Percentiles rank a stretch among this genome's conserved stretches.
phyloP scores from a whole-genome alignment of 2,113 vertebrate genomes.

The Malaclemys terrapin region DNA sequence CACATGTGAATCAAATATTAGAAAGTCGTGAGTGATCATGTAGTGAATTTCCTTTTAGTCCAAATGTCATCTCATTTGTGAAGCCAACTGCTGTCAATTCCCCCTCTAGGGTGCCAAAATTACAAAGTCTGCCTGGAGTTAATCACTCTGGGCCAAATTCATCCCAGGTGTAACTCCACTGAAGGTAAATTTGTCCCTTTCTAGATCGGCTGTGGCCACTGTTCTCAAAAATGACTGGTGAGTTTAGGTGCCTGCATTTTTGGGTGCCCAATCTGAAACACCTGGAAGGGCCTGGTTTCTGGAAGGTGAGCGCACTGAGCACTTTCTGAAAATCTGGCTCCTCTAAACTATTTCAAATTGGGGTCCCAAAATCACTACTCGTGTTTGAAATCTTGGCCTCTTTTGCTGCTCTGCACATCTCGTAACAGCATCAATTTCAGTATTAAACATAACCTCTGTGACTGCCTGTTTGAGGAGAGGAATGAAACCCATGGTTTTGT shows the following conservation, averaged over 20 bases:
- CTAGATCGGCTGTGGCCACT: not conserved
- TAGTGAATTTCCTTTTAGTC: not conserved
- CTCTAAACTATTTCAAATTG: not conserved
- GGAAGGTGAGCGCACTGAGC: not conserved
- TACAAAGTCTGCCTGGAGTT: not conserved
- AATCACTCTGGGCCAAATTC: not conserved
- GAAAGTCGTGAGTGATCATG: not conserved
- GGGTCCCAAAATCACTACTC: slow-evolving; percentile 16
- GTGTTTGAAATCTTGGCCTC: not conserved
- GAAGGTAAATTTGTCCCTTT: not conserved
- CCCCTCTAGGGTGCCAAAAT: not conserved
- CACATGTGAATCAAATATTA: not conserved
- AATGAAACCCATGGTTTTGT: slow-evolving; percentile 21
- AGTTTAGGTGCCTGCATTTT: not conserved
- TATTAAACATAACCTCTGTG: not conserved
- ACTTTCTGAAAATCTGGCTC: not conserved
- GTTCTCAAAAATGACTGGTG: not conserved
- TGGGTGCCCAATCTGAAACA: not conserved
- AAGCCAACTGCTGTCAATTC: not conserved
- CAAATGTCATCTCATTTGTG: not conserved
- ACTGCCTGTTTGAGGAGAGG: slow-evolving; percentile 9
- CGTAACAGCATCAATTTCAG: not conserved
- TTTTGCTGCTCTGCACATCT: not conserved
- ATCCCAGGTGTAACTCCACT: not conserved
- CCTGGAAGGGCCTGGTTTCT: accelerated